Conservation (phyloP, 1,140 invertebrate genomes). For the Microplitis demolitor region DNA sequence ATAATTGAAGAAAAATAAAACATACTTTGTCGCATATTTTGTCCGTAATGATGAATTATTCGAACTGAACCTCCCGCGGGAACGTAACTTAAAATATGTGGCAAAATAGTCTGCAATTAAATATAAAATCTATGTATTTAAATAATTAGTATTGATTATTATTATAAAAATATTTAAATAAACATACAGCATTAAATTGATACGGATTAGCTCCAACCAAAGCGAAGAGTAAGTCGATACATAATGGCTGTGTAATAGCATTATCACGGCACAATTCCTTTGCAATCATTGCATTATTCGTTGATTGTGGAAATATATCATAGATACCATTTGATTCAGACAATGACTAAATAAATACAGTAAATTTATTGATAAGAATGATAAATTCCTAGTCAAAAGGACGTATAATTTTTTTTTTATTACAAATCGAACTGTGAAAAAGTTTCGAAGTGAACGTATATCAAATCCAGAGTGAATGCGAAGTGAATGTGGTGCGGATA, state of each 20-base stretch:
- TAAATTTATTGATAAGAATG: not conserved
- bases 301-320: conserved; percentile 62
- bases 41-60: conserved; percentile 60
- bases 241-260: conserved; percentile 35
- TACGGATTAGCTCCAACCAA: conserved; percentile 40
- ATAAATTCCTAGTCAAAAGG: too few relatives aligned
- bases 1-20: not conserved
- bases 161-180: not conserved
- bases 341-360: not conserved
- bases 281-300: conserved; percentile 52
- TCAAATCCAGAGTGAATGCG: too few relatives aligned
- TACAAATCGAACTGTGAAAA: too few relatives aligned
- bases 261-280: conserved; percentile 43
- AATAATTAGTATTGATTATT: not conserved
- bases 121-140: not conserved
- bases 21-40: conserved; percentile 46
- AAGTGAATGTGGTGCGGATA: too few relatives aligned
- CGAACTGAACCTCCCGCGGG: conserved; percentile 66
- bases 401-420: too few relatives aligned
- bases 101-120: conserved; percentile 43
- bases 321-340: conserved; percentile 45
- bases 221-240: conserved; percentile 48
- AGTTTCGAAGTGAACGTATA: too few relatives aligned
- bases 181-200: conserved; percentile 36
- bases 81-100: conserved; percentile 46